Base-by-base conservation (phyloP, 2,888 invertebrate genomes). In the Thera obeliscata region DNA sequence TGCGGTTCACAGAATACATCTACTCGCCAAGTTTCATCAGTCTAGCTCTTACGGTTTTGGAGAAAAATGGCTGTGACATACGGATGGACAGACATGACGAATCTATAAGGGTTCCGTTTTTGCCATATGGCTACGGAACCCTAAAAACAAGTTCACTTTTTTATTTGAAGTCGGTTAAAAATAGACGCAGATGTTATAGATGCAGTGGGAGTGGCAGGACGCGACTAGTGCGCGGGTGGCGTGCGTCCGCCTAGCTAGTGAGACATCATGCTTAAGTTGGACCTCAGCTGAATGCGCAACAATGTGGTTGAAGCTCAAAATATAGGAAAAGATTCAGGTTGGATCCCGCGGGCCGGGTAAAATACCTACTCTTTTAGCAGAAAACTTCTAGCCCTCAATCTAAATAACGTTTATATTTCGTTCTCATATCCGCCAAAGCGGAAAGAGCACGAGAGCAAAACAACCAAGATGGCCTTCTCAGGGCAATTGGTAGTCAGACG, bases 201-300 rank as follows among this genome's bases (percentile, higher is more conserved):
- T 58, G 55, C 54, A 49, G 33, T 54, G 61, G 49, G 58, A 46
- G 54, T 46, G 63, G 54, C 56, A n/a, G 56, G 52, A 61, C 55
- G 52, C 55, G 22, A 8, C 52, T 49, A 43, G 64, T 54, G 63
- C 62, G 59, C 54, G 60, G 57, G 54, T 58, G 64, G 64, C 57
- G 61, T 64, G 59, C 52, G 56, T 36, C 61, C 50, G 36, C 38
- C 56, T 41, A 22, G 33, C 61, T 4, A 49, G 33, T 54, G 38
- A 62, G 61, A 64, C 65, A 66, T 49, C 61, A 54, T 64, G 57
- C 56, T 61, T 54, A n/a, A n/a, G n/a, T n/a, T n/a, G n/a, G 50
- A 50, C 50, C 50, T 50, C 22, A 2, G 8, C 6, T 1, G 50
- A 7, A 22, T 22, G 12, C 2, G 12, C 12, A 7, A 33, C 43